Evolutionary conservation across 1,140 invertebrate species (phyloP).

Genomic region (Helicoverpa zea): DNA sequence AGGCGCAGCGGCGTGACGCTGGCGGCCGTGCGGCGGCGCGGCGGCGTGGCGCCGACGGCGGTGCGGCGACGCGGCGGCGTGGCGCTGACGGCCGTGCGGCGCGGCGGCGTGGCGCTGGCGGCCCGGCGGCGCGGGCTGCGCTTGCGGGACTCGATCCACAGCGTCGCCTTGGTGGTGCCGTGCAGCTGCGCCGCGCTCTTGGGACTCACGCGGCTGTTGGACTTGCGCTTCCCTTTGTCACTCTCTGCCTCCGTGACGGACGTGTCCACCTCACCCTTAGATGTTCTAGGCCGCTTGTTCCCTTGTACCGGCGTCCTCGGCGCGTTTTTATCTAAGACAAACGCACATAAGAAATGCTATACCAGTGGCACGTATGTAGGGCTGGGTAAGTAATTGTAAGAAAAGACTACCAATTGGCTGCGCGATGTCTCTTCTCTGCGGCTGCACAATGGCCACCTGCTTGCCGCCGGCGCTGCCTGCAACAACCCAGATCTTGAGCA

Average conservation of each 20-base stretch:
- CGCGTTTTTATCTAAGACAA: slow-evolving; percentile 12
- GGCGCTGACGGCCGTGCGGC: neutral
- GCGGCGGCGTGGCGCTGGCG: slow-evolving; percentile 20
- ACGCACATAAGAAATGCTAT: neutral
- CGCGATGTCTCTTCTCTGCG: slow-evolving; percentile 68
- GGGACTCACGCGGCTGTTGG: neutral
- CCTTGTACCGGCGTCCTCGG: neutral
- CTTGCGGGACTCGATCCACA: slow-evolving; percentile 73
- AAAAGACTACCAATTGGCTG: slow-evolving; percentile 62
- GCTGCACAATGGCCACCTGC: slow-evolving; percentile 81
- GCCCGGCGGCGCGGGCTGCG: slow-evolving; percentile 47
- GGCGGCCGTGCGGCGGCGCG: slow-evolving; percentile 27
- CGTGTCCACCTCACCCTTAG: slow-evolving; percentile 26
- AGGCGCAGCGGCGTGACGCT: slow-evolving; percentile 61
- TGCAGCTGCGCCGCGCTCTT: slow-evolving; percentile 45
- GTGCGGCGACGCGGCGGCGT: slow-evolving; percentile 40
- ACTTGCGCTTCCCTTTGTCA: slow-evolving; percentile 45
- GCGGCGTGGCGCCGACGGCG: slow-evolving; percentile 4
- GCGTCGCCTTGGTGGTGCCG: slow-evolving; percentile 64
- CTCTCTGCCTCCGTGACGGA: slow-evolving; percentile 10
- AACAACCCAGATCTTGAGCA: neutral
- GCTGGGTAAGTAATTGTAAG: neutral
- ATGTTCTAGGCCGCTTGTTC: slow-evolving; percentile 36
- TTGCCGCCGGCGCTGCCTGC: slow-evolving; percentile 65
- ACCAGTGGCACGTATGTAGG: neutral